Percentiles rank a stretch among this genome's conserved stretches.
Conservation (phyloP, 2,888 invertebrate species). For the Andrena minutula region DNA sequence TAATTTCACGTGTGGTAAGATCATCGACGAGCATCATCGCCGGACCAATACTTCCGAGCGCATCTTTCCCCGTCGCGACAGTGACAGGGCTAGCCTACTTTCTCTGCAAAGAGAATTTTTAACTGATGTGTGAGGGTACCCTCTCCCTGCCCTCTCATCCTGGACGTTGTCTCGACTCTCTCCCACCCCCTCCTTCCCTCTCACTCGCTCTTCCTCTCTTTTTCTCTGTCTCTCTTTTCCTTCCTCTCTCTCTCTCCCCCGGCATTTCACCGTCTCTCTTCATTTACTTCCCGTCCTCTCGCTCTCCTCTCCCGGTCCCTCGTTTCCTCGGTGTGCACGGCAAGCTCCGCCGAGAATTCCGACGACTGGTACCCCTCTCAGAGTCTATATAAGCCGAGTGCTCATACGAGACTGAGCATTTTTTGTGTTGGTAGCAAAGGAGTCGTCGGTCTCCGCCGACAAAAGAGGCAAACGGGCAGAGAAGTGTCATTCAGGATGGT, state of each 20-base stretch:
- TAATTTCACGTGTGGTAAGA: conserved; percentile 10
- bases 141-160: conserved; percentile 67
- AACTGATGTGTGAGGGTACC: conserved; percentile 74
- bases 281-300: conserved; percentile 14
- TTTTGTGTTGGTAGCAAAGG: conserved; percentile 76
- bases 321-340: conserved; percentile 78
- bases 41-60: conserved; percentile 48
- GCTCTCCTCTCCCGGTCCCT: conserved; percentile 59
- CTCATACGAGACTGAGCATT: conserved; percentile 79
- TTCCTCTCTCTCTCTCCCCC: conserved; percentile 9
- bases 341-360: conserved; percentile 64
- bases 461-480: conserved; percentile 48
- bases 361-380: conserved; percentile 68
- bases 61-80: conserved; percentile 69
- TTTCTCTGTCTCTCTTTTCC: conserved; percentile 58
- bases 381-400: conserved; percentile 84
- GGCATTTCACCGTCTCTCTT: conserved; percentile 38
- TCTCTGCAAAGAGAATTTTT: conserved; percentile 83
- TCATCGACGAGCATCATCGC: conserved; percentile 5
- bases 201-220: conserved; percentile 26
- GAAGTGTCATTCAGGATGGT: conserved; percentile 72
- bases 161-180: conserved; percentile 56
- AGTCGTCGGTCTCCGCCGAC: conserved; percentile 57
- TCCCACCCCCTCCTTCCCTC: conserved; percentile 54
- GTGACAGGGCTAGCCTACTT: conserved; percentile 82